phyloP scores from a whole-genome alignment of 2,113 vertebrate species.

The Oreochromis spilurus region DNA sequence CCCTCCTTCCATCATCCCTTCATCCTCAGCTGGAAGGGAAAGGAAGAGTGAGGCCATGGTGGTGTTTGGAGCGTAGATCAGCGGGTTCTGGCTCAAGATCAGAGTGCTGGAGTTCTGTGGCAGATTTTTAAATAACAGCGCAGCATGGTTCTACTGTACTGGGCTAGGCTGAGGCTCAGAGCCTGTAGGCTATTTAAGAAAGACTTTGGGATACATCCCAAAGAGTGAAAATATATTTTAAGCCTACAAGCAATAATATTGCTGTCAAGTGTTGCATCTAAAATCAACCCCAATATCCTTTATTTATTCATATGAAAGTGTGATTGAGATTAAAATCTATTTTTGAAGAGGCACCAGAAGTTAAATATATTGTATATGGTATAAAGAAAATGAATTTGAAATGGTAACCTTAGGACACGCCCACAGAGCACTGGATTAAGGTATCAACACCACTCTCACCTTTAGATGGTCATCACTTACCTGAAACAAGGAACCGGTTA shows the following conservation, averaged over 20 bases:
- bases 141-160: conserved; percentile 30
- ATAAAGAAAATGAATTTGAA: not conserved
- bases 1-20: conserved; percentile 25
- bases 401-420: not conserved
- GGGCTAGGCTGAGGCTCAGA: not conserved
- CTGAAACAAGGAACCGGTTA: not conserved
- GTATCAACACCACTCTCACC: not conserved
- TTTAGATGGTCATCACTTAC: not conserved
- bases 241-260: not conserved
- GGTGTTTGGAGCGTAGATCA: conserved; percentile 44
- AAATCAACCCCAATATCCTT: not conserved
- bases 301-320: not conserved
- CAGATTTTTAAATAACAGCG: conserved; percentile 56
- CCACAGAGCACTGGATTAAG: not conserved
- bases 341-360: not conserved
- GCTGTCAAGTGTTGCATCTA: not conserved
- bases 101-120: conserved; percentile 39
- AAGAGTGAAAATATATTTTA: not conserved
- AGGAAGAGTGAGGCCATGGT: conserved; percentile 16
- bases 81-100: conserved; percentile 56
- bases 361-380: not conserved
- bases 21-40: conserved; percentile 29
- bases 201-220: not conserved
- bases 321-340: not conserved
- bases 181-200: conserved; percentile 36